Evolutionary conservation across 2,888 invertebrate species (phyloP), one percentile per base, ranked within the genome.

Genomic region (Aelia acuminata): DNA sequence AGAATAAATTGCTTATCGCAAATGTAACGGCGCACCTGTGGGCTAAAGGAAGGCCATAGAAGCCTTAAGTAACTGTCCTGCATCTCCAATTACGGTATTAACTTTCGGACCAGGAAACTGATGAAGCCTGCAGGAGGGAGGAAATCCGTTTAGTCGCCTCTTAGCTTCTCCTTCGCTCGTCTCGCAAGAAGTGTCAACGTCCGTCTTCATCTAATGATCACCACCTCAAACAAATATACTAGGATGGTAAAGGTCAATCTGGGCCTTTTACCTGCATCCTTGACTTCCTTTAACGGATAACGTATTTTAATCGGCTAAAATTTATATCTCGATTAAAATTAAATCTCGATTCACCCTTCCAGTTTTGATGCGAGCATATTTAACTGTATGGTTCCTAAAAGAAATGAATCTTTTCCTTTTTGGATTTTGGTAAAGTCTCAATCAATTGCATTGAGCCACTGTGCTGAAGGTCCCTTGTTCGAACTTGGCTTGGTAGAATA

Each of bases 111-210:
- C 85, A 85, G 85, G 85, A 85, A 85, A 53, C 50, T 84, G 57
- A 53, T 39, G 85, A 85, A 85, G 85, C 85, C 85, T 20, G 53
- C 50, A 18, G 39, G 50, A n/a, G 49, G n/a, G 39, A 50, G 85
- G 85, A 85, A 50, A 85, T 85, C 85, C 85, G 85, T 85, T 85
- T 85, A 85, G 85, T 39, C n/a, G 85, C 57, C 50, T 53, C n/a
- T 57, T 85, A 39, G n/a, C 39, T 39, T 0, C 3, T 22, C 22
- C 75, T 35, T 39, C 57, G 57, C 8, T 7, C 3, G 57, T 57
- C 18, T 70, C 18, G 3, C 31, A 70, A 20, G 35, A 20, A 15
- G 4, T 57, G 57, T 26, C 57, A 26, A n/a, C n/a, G n/a, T n/a
- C n/a, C n/a, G n/a, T n/a, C n/a, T n/a, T n/a, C n/a, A n/a, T n/a